Evolutionary conservation across 1,140 invertebrate species (phyloP), one percentile per base, ranked within the genome.

Genomic region (Xylocopa sonorina): DNA sequence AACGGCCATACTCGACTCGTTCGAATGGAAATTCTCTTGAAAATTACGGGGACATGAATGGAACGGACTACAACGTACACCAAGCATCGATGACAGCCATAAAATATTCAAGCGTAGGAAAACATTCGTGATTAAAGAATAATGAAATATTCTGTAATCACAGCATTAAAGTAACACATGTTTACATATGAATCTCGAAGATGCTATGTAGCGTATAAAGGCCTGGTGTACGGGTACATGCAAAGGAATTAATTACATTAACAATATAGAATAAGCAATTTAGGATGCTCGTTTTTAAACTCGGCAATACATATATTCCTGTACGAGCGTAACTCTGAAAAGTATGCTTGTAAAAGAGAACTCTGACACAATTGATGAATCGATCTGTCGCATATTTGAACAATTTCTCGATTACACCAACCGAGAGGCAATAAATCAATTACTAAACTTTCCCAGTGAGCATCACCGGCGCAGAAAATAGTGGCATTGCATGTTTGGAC

Each of bases 401-500:
- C 3, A 3, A 16, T 16, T 32, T 10, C 9, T 29, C 4, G 9
- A 53, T 55, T n/a, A 38, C 5, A 50, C 18, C 12, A 3, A 32
- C 12, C 32, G 5, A 41, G 21, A 7, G 10, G 4, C 4, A 21
- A 66, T 53, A 50, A 34, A 34, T 43, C 24, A 32, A 27, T 29
- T 18, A 21, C 1, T 3, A 3, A n/a, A 32, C 7, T 3, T 38
- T 38, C 38, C 38, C n/a, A 12, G 7, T 60, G 32, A 50, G n/a
- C 55, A 58, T 41, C 57, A 12, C 34, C 53, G 34, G 4, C 4
- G 24, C 10, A 32, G 27, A 63, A 78, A 64, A 71, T 53, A 67
- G 29, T 48, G 43, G 46, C 41, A 55, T 84, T 48, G 82, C 82
- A 78, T 81, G 74, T 55, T 67, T 63, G 29, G 68, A 62, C 12